These are phyloP conservation scores for Torymus auratus DNA, from an alignment of 2,888 invertebrate species.

Conservation along the genomic window DNA sequence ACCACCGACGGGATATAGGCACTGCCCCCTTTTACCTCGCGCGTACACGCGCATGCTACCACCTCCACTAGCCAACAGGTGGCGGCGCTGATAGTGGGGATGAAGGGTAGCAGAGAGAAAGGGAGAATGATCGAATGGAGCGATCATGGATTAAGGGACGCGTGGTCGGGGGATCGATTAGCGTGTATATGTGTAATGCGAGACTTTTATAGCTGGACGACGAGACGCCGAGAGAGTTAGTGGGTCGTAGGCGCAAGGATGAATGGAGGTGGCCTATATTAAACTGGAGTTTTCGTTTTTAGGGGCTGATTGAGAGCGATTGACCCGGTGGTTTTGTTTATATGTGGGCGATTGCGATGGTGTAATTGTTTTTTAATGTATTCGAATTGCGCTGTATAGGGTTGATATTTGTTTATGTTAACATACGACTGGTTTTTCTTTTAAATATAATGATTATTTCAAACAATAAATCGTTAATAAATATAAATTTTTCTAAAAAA, in stretches of 20 bases:
- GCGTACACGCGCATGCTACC: not conserved
- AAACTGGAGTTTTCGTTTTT: too few species aligned
- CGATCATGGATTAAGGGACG: slow-evolving; percentile 36
- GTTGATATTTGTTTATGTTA: too few species aligned
- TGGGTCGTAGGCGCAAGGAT: not conserved
- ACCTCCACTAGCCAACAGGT: not conserved
- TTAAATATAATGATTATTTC: too few species aligned
- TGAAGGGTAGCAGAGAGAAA: slow-evolving; percentile 14
- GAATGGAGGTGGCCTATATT: not conserved
- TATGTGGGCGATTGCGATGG: too few species aligned
- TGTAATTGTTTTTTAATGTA: too few species aligned
- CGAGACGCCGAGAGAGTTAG: too few species aligned
- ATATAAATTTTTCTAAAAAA: too few species aligned
- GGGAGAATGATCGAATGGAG: slow-evolving; percentile 20
- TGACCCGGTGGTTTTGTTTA: too few species aligned
- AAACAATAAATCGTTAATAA: too few species aligned
- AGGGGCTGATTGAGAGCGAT: too few species aligned
- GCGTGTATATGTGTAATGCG: slow-evolving; percentile 8
- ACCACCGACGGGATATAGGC: slow-evolving; percentile 56
- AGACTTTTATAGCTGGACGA: slow-evolving; percentile 14
- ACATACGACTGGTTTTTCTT: too few species aligned
- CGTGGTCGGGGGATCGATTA: slow-evolving; percentile 29
- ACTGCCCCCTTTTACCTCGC: slow-evolving; percentile 47
- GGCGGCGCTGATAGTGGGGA: not conserved
- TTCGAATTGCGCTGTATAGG: too few species aligned